These are phyloP conservation scores for Gasterosteus nipponicus DNA, from an alignment of 2,113 vertebrate species.

Conservation along the genomic window DNA sequence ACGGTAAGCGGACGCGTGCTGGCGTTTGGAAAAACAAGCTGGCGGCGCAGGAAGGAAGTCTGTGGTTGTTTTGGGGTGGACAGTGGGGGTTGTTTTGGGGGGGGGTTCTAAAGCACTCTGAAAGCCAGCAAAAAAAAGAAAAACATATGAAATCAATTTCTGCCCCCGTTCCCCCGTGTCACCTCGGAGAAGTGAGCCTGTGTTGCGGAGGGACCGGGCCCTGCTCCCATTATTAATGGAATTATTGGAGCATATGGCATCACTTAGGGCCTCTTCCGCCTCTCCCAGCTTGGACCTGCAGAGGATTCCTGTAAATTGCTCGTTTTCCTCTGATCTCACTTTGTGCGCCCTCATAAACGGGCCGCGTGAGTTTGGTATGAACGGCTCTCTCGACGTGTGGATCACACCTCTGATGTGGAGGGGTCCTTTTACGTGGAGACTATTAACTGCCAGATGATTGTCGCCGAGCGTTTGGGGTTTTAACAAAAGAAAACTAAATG, in stretches of 20 bases:
- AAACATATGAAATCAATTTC: slow-evolving; percentile 84
- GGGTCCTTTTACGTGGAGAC: background rate
- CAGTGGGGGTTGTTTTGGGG: slow-evolving; percentile 29
- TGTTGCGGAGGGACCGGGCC: slow-evolving; percentile 71
- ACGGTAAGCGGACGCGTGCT: slow-evolving; percentile 61
- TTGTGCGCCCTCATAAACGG: slow-evolving; percentile 43
- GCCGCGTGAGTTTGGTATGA: slow-evolving; percentile 2
- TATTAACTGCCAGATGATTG: slow-evolving; percentile 11
- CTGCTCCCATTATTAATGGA: slow-evolving; percentile 77
- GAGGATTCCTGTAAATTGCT: slow-evolving; percentile 69
- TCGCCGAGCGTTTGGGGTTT: background rate
- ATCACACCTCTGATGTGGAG: slow-evolving; percentile 21
- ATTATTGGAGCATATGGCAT: slow-evolving; percentile 82
- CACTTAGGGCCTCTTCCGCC: slow-evolving; percentile 72
- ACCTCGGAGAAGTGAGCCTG: slow-evolving; percentile 78
- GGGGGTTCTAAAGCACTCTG: slow-evolving; percentile 41
- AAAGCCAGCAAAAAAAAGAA: slow-evolving; percentile 59
- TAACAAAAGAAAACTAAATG: background rate
- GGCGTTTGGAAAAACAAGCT: slow-evolving; percentile 76
- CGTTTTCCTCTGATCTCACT: slow-evolving; percentile 65
- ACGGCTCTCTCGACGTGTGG: slow-evolving; percentile 4
- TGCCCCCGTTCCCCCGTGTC: slow-evolving; percentile 70
- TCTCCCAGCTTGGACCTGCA: slow-evolving; percentile 40
- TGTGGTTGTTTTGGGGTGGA: slow-evolving; percentile 71
- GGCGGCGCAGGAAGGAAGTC: slow-evolving; percentile 77